phyloP scores from a whole-genome alignment of 2,113 vertebrate genomes.

The Otis tarda region DNA sequence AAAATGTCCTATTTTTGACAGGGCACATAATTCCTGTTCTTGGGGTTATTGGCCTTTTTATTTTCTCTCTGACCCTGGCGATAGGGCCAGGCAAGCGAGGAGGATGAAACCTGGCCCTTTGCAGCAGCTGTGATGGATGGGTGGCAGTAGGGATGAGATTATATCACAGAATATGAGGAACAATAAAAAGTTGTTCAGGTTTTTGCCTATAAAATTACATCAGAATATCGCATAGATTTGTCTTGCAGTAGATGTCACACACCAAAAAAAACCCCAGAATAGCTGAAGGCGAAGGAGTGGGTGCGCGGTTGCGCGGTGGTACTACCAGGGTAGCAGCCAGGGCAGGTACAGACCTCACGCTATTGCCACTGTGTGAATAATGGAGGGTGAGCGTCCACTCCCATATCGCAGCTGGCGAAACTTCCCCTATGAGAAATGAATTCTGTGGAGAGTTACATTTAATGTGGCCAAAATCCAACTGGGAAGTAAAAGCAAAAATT shows the following conservation, averaged over 20 bases:
- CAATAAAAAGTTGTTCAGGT: not conserved
- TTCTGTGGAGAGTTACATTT: not conserved
- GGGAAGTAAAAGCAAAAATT: not conserved
- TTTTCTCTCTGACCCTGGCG: not conserved
- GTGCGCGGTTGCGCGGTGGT: not conserved
- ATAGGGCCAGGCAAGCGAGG: not conserved
- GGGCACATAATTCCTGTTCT: not conserved
- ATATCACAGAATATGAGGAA: not conserved
- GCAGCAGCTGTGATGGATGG: not conserved
- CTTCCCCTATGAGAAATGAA: no score
- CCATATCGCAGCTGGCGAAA: not conserved
- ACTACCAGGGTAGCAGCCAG: not conserved
- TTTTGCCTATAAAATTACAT: not conserved
- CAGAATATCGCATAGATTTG: not conserved
- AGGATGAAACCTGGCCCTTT: not conserved
- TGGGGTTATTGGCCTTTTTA: rapidly evolving
- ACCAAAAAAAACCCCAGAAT: not conserved
- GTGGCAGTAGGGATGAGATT: not conserved
- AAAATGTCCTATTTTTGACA: rapidly evolving
- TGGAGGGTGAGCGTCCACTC: not conserved
- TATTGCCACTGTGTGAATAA: rapidly evolving
- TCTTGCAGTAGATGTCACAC: not conserved
- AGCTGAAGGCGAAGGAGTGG: not conserved
- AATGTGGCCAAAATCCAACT: not conserved
- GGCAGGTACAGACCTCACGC: not conserved